Evolutionary conservation across 2,888 invertebrate species (phyloP).

Genomic region (Agonopterix arenella): DNA sequence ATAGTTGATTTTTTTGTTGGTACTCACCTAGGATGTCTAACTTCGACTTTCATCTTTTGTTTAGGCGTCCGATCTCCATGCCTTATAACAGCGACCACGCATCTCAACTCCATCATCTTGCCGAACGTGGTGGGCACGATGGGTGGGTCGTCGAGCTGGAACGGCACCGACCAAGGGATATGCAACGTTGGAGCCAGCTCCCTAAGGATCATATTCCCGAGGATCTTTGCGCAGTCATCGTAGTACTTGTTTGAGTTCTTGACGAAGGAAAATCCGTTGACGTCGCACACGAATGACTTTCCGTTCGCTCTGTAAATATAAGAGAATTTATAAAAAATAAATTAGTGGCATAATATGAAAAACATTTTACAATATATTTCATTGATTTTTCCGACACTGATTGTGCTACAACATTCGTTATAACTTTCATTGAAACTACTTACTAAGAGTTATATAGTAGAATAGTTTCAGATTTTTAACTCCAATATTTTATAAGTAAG

Average conservation of each 20-base stretch:
- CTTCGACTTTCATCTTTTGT: conserved; percentile 99
- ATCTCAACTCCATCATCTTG: conserved; percentile 95
- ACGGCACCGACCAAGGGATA: conserved; percentile 98
- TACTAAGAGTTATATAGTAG: no score
- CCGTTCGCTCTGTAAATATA: conserved; percentile 91
- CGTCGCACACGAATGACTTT: conserved; percentile 99
- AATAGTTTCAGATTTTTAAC: no score
- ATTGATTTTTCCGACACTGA: no score
- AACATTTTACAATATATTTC: no score
- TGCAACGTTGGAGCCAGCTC: conserved; percentile 96
- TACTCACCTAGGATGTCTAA: conserved; percentile 92
- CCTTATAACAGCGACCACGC: conserved; percentile 97
- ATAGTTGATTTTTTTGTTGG: no score
- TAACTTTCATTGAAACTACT: no score
- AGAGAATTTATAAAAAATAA: no score
- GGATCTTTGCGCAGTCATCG: conserved; percentile 98
- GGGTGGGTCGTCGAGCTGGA: conserved; percentile 98
- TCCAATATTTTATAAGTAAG: no score
- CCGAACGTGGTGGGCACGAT: conserved; percentile 99
- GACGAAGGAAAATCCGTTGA: conserved; percentile 99
- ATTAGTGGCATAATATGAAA: no score
- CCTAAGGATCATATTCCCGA: conserved; percentile 97
- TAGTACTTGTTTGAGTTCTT: conserved; percentile 99
- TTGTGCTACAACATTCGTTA: no score
- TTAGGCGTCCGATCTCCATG: conserved; percentile 99